phyloP scores from a whole-genome alignment of 1,140 invertebrate genomes.

The Oreohelix idahoensis region DNA sequence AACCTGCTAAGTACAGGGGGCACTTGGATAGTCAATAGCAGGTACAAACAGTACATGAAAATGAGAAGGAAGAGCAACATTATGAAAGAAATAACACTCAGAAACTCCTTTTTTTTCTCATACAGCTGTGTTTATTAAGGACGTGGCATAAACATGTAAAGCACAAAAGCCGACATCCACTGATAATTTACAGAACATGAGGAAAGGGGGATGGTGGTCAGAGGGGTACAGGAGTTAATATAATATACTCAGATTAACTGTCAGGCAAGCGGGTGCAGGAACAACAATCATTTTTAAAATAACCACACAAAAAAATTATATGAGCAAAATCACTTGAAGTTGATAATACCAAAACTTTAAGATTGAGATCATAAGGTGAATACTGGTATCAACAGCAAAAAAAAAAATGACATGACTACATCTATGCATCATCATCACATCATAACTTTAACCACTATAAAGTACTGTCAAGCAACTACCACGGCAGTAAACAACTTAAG shows the following conservation, averaged over 20 bases:
- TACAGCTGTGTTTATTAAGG: conserved; percentile 1
- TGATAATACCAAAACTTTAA: too few species aligned
- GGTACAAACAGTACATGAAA: too few species aligned
- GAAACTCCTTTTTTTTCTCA: background rate
- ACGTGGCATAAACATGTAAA: background rate
- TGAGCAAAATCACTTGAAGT: background rate
- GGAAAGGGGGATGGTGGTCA: background rate
- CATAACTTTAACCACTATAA: too few species aligned
- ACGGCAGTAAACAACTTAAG: too few species aligned
- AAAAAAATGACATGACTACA: too few species aligned
- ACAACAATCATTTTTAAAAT: background rate
- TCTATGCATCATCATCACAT: too few species aligned
- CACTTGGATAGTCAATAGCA: too few species aligned
- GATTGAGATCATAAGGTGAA: too few species aligned
- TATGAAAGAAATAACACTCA: background rate
- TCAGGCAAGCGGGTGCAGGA: background rate
- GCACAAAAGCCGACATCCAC: background rate
- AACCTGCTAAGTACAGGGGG: too few species aligned
- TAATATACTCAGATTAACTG: background rate
- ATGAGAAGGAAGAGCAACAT: background rate
- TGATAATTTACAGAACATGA: background rate
- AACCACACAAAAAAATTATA: background rate
- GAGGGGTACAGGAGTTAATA: background rate
- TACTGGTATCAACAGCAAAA: too few species aligned
- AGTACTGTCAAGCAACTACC: too few species aligned